Evolutionary conservation across 2,888 invertebrate genomes (phyloP), one percentile per base, ranked within the genome.

Genomic region (Charanyca ferruginea): DNA sequence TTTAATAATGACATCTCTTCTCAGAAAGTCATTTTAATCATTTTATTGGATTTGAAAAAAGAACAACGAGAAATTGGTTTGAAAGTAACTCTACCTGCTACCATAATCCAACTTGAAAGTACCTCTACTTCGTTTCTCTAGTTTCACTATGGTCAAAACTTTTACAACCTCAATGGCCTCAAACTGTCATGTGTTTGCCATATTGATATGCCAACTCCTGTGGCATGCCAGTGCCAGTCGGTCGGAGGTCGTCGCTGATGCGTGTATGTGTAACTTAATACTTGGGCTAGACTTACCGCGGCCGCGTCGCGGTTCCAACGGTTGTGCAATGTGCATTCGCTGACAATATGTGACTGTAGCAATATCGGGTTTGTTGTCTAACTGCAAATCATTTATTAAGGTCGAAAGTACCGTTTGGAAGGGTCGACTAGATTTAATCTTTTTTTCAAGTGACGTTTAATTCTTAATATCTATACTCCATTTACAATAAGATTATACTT

Each of bases 191-290:
- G 11, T 22, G 32, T 67, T n/a, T 62, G 35, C 69, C 76, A 76
- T 80, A 81, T 70, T 51, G 63, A 66, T 69, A 66, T 67, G 60
- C 54, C 73, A 73, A 73, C 79, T 75, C 65, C 68, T 63, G 60
- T 65, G 59, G 67, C 69, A 71, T 71, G 68, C 63, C 59, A 67
- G 63, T 76, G 70, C 75, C 66, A 77, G 66, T 72, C 76, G 77
- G 83, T 77, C 83, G 84, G 89, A 92, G 93, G 93, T 87, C 91
- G 86, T 84, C 86, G 81, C 63, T 85, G 89, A 86, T 85, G 90
- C 92, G 91, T 92, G 89, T 81, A 85, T 68, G 92, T 80, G 92
- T 80, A 90, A 94, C 84, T 44, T 49, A 83, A 94, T 80, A 86
- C 86, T 76, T 55, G 49, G 81, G 89, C 82, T 91, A 84, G 83